Conservation (phyloP, 1,140 invertebrate genomes). For the Drosophila melanogaster region Release_6_plus_ISO1_MT NT_033779.5:16982501-16983000, state of each 20-base stretch:
- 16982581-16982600: slow-evolving; percentile 33
- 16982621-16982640: slow-evolving; percentile 2
- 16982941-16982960: neutral
- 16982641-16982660: slow-evolving; percentile 26
- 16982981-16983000: slow-evolving; percentile 45
- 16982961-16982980: slow-evolving; percentile 31
- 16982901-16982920: slow-evolving; percentile 6
- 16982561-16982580: slow-evolving; percentile 23
- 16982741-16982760: slow-evolving; percentile 75
- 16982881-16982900: slow-evolving; percentile 61
- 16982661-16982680: slow-evolving; percentile 50
- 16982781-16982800: slow-evolving; percentile 11
- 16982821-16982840: slow-evolving; percentile 48
- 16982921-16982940: slow-evolving; percentile 1
- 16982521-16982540: slow-evolving; percentile 3
- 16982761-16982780: slow-evolving; percentile 32
- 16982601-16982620: slow-evolving; percentile 27
- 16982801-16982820: slow-evolving; percentile 48
- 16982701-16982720: slow-evolving; percentile 18
- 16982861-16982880: slow-evolving; percentile 61
- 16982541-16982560: slow-evolving; percentile 4
- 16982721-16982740: slow-evolving; percentile 50
- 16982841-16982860: slow-evolving; percentile 51
- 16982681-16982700: slow-evolving; percentile 63
- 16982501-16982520: slow-evolving; percentile 1